Evolutionary conservation across 2,888 invertebrate species (phyloP), one percentile per base, ranked within the genome.

Genomic region (Drosophila anomalata): DNA sequence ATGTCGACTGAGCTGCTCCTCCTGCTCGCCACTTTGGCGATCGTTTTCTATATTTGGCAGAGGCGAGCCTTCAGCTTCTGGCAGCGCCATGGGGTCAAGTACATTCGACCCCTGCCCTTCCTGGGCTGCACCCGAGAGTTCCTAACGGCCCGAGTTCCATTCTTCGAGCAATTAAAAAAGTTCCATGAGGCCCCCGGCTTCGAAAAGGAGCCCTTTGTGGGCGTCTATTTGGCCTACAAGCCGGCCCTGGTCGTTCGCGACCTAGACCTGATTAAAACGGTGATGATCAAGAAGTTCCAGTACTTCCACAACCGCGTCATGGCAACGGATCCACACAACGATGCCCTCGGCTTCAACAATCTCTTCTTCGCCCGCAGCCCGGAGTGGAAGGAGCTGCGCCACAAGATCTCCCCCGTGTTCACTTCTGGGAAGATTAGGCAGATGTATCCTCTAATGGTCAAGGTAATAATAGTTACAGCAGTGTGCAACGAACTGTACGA

Each of bases 231-330:
- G 1, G 81, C 92, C 17, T 89, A 92, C 72, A 90, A 90, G 3
- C 92, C 93, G 0, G 83, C 80, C 0, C 17, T 93, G 2, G 7
- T 93, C 1, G 58, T 91, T 0, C 89, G 90, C 3, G 92, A 93
- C 75, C 88, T 91, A 0, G 91, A 92, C 2, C 62, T 93, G 1
- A 70, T 92, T 1, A 93, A 93, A 73, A 77, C 87, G 3, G 67
- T 93, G 4, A 74, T 93, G 54, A 89, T 93, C 1, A 92, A 92
- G 46, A 93, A 93, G 60, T 92, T 92, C 41, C 88, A 88, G 57
- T 81, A 81, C 36, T 93, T 93, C 58, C 58, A 81, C 1, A 90
- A 93, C 66, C 90, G 92, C 59, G 77, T 61, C 0, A 8, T 78
- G 0, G 60, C 68, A 22, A 67, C 78, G 0, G 89, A 92, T 54